phyloP scores from a whole-genome alignment of 23 tunicate genomes.

The Botrylloides violaceus region DNA sequence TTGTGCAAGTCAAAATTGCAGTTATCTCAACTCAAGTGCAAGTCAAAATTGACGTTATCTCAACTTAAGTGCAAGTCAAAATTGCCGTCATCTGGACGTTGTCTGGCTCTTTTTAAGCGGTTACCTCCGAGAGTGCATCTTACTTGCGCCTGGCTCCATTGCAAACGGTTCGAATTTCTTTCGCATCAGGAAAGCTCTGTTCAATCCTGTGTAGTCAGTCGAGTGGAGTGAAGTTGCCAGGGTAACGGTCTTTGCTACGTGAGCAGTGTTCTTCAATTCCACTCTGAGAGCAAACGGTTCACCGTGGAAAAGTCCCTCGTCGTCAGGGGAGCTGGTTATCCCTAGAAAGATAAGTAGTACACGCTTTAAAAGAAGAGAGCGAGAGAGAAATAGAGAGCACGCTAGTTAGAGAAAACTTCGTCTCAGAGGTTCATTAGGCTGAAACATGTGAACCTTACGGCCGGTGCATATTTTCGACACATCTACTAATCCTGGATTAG shows the following conservation, averaged over 20 bases:
- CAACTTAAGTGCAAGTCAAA: too few species aligned
- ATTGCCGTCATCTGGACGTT: too few species aligned
- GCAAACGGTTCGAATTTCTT: slow-evolving; percentile 35
- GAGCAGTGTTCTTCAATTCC: slow-evolving; percentile 32
- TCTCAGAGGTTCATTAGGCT: neutral
- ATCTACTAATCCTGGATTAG: too few species aligned
- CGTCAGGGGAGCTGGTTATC: slow-evolving; percentile 13
- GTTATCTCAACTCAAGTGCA: too few species aligned
- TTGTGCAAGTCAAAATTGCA: too few species aligned
- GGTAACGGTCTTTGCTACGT: slow-evolving; percentile 32
- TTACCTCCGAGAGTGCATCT: too few species aligned
- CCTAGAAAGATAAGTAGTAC: slow-evolving; percentile 10
- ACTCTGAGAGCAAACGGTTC: slow-evolving; percentile 58
- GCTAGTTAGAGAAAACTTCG: neutral
- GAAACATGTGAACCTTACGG: too few species aligned
- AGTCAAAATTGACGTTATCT: too few species aligned
- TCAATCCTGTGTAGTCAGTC: slow-evolving; percentile 67
- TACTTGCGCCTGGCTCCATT: slow-evolving; percentile 49
- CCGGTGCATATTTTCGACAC: too few species aligned
- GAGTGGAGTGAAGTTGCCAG: slow-evolving; percentile 60
- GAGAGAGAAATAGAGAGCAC: neutral
- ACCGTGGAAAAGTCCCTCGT: slow-evolving; percentile 62
- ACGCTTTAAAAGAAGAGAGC: too few species aligned
- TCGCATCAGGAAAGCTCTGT: slow-evolving; percentile 63
- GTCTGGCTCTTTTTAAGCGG: too few species aligned